Base-by-base conservation (phyloP, 2,888 invertebrate species). In the Bugula neritina region DNA sequence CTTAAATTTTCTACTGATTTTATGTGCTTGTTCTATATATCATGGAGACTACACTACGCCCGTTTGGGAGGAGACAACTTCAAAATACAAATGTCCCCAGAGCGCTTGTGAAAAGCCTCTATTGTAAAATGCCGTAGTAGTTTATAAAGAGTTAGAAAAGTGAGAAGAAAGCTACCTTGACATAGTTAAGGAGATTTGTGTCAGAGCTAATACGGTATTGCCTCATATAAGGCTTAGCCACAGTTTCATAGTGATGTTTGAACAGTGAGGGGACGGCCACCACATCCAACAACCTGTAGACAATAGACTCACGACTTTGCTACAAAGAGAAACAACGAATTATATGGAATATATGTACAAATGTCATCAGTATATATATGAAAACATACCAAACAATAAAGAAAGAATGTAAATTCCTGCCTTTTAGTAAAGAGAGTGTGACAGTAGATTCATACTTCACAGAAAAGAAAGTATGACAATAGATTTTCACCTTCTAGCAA, bases 261-360 rank as follows among this genome's bases (percentile, higher is more conserved):
- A 63, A 63, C 34, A 63, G 10, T 2, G 63, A 63, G 21, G 63
- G 63, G 3, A 63, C 63, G 10, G 2, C 34, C 63, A 63, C 63
- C 29, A 63, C 63, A 34, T 63, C 63, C 31, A 63, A 31, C 17
- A 63, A 31, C 31, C 63, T 25, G 34, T 63, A 27, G 25, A 63
- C 63, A 29, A 63, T 63, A 2, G 63, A 63, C 63, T 63, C 63
- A 13, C 27, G 13, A 10, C 25, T 63, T 63, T 63, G 63, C 63
- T 63, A 31, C 17, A 63, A 63, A 57, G 5, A 43, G 43, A 10
- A n/a, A n/a, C 52, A 52, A 10, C 10, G 21, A 52, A 21, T 21
- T 52, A 10, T 52, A 52, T 17, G 52, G 52, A 17, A 52, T 52
- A 52, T 21, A 17, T 21, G 10, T 10, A 52, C 13, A 52, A 52